Base-by-base conservation (phyloP, 1,140 invertebrate genomes). In the Monomorium pharaonis region DNA sequence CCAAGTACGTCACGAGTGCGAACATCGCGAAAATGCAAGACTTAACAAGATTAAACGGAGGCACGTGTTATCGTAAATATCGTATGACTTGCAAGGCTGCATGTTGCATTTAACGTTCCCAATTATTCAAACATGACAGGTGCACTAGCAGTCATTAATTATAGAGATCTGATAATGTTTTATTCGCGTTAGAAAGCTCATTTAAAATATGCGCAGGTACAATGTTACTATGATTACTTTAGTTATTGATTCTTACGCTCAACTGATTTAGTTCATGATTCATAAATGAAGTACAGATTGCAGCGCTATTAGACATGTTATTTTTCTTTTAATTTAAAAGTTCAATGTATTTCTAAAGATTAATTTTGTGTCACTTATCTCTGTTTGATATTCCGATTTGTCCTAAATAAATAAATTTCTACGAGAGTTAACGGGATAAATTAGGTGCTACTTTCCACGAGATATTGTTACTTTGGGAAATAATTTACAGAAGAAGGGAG, bases 361-460 rank as follows among this genome's bases (percentile, higher is more conserved):
- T 65, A 7, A 3, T 21, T 21, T 18, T 14, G 30, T 12, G 18
- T 18, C 7, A 9, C 37, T 65, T n/a, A 6, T 9, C 16, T 33
- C 6, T 18, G 9, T 18, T 62, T 3, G 18, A 58, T 2, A 58
- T 27, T 70, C 14, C 58, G 10, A 74, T 37, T 75, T 16, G 49
- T 74, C 65, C 63, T 42, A 74, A 54, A 60, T 16, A 60, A 58
- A 16, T 14, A 1, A 49, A 60, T 18, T 87, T 86, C 70, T 65
- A 65, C 83, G 76, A 70, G 77, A 86, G 84, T 84, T 72, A 67
- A 62, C 72, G n/a, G 47, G 42, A 56, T 87, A 51, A 60, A 74
- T 5, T 21, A 56, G 37, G 62, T 24, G 42, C 3, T 12, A 56
- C 65, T 69, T 56, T n/a, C 18, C 14, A 21, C 58, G 47, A 27